phyloP scores from a whole-genome alignment of 2,797 vertebrate species.

The Cryptoblepharus egeriae region DNA sequence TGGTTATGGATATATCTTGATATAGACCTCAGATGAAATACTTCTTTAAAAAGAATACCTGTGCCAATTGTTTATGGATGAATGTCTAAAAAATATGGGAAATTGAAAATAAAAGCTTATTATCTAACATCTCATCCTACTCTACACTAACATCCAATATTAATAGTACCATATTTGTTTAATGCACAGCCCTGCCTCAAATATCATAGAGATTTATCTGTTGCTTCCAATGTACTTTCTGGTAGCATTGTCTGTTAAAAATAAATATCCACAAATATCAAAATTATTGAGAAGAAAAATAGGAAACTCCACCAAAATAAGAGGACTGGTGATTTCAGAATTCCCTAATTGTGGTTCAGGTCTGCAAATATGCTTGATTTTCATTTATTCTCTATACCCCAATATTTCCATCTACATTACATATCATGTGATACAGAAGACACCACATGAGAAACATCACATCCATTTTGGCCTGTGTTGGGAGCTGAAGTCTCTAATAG shows the following conservation, averaged over 20 bases:
- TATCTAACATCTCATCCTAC: neutral
- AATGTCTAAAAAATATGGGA: conserved; percentile 46
- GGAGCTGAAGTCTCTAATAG: too few species aligned
- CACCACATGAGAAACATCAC: neutral
- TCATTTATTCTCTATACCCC: neutral
- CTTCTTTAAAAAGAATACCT: conserved; percentile 49
- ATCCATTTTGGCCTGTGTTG: neutral
- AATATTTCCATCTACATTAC: neutral
- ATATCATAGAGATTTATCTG: neutral
- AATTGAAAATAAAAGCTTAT: conserved; percentile 52
- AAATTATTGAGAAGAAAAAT: neutral
- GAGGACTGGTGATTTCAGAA: neutral
- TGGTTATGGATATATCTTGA: conserved; percentile 67
- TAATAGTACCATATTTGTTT: neutral
- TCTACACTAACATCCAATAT: neutral
- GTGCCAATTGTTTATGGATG: conserved; percentile 58
- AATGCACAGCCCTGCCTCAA: neutral
- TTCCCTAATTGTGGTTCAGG: neutral
- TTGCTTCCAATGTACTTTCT: neutral
- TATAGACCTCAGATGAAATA: conserved; percentile 61
- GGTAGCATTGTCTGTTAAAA: too few species aligned
- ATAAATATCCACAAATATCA: neutral
- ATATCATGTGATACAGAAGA: neutral
- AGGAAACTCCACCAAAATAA: neutral
- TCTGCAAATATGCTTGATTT: neutral